These are phyloP conservation scores for Dermatemys mawii DNA, from an alignment of 2,113 vertebrate genomes.

Conservation along the genomic window DNA sequence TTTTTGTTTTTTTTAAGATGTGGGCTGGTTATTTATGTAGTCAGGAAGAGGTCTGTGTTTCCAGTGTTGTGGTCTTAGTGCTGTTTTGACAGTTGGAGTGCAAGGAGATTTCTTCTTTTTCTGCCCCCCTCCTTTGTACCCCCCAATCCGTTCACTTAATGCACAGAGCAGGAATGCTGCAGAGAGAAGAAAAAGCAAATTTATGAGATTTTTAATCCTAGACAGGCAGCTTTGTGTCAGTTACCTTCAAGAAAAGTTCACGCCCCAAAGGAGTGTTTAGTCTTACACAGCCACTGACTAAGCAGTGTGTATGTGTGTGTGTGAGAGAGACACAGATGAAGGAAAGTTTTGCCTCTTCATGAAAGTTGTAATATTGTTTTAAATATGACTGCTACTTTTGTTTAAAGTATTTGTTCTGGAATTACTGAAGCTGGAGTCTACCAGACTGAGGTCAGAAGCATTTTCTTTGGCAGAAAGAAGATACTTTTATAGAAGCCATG, in stretches of 20 bases:
- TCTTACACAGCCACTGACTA: conserved; percentile 80
- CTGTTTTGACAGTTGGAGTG: conserved; percentile 84
- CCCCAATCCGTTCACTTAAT: conserved; percentile 52
- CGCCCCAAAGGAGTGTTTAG: conserved; percentile 87
- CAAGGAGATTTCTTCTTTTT: conserved; percentile 50
- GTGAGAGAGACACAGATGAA: conserved; percentile 72
- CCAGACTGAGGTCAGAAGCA: conserved; percentile 81
- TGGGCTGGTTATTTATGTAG: conserved; percentile 82
- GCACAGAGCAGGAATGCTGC: conserved; percentile 70
- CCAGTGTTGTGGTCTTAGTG: conserved; percentile 75
- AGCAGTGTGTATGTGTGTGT: conserved; percentile 74
- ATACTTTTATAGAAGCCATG: conserved; percentile 87
- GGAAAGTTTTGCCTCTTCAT: conserved; percentile 64
- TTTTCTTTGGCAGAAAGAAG: conserved; percentile 83
- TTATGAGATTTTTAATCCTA: conserved; percentile 78
- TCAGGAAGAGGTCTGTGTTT: conserved; percentile 82
- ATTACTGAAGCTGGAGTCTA: conserved; percentile 79
- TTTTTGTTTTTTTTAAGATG: conserved; percentile 69
- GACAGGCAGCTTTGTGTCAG: conserved; percentile 74
- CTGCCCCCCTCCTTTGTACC: conserved; percentile 11
- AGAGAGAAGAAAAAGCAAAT: conserved; percentile 62
- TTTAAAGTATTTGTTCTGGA: conserved; percentile 80
- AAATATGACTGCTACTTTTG: conserved; percentile 78
- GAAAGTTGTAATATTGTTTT: conserved; percentile 57
- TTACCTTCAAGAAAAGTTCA: conserved; percentile 86